phyloP scores from a whole-genome alignment of 2,888 invertebrate species.

The Flexamia atlantica region DNA sequence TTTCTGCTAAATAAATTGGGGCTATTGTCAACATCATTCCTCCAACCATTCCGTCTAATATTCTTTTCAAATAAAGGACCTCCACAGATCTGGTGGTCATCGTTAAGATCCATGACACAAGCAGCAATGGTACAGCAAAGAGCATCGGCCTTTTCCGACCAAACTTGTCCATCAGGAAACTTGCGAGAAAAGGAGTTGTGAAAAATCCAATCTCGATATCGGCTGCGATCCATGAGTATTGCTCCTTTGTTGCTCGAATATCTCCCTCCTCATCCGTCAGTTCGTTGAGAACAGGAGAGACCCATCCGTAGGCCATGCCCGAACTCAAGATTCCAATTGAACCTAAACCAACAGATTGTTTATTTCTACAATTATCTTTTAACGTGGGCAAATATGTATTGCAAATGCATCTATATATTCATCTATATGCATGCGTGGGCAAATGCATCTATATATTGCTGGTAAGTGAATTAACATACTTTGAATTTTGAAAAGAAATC shows the following conservation, averaged over 20 bases:
- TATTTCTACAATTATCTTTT: too few species aligned
- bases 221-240: conserved; percentile 45
- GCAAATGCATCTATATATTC: too few species aligned
- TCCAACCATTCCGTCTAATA: conserved; percentile 41
- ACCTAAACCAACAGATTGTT: conserved; percentile 28
- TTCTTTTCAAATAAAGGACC: conserved; percentile 24
- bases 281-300: conserved; percentile 21
- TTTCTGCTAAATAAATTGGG: conserved; percentile 69
- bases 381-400: too few species aligned
- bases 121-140: neutral
- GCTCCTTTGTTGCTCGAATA: conserved; percentile 35
- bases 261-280: conserved; percentile 32
- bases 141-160: conserved; percentile 44
- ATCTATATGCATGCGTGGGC: too few species aligned
- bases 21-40: conserved; percentile 69
- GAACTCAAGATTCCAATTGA: conserved; percentile 33
- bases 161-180: conserved; percentile 41
- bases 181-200: conserved; percentile 31
- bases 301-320: conserved; percentile 42
- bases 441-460: too few species aligned
- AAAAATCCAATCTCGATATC: conserved; percentile 41
- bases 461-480: too few species aligned
- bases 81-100: conserved; percentile 39
- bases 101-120: conserved; percentile 47
- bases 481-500: too few species aligned